phyloP scores from a whole-genome alignment of 2,888 invertebrate species.

The Hirudinaria manillensis region DNA sequence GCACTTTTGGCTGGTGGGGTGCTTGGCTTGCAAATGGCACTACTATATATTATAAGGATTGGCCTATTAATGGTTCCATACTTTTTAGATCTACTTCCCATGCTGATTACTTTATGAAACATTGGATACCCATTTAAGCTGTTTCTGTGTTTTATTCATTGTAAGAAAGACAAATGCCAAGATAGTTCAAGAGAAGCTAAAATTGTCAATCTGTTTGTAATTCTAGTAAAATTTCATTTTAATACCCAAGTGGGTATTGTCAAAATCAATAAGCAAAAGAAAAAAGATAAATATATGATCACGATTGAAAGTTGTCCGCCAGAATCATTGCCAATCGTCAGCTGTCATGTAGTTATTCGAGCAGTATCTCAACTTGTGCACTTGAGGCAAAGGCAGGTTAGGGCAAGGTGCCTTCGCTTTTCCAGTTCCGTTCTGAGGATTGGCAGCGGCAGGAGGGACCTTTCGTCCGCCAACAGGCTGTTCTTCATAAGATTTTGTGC shows the following conservation, averaged over 20 bases:
- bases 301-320: too few species aligned
- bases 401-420: neutral
- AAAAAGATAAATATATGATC: too few species aligned
- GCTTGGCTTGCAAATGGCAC: constrained; percentile 29
- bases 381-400: constrained; percentile 12
- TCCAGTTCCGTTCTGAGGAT: neutral
- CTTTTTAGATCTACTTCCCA: neutral
- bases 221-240: too few species aligned
- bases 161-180: too few species aligned
- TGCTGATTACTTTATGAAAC: constrained; percentile 25
- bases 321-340: constrained; percentile 27
- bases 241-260: too few species aligned
- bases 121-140: constrained; percentile 25
- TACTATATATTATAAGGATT: constrained; percentile 28
- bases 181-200: too few species aligned
- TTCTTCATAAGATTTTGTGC: constrained; percentile 21
- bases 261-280: too few species aligned
- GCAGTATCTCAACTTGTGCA: constrained; percentile 30
- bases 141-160: neutral
- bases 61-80: neutral
- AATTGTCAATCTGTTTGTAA: too few species aligned
- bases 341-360: constrained; percentile 31
- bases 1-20: constrained; percentile 34
- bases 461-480: constrained; percentile 31
- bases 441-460: neutral